Percentiles rank a stretch among this genome's conserved stretches.
Evolutionary conservation across 2,797 vertebrate genomes (phyloP).

Genomic region (Clarias laeviceps): DNA sequence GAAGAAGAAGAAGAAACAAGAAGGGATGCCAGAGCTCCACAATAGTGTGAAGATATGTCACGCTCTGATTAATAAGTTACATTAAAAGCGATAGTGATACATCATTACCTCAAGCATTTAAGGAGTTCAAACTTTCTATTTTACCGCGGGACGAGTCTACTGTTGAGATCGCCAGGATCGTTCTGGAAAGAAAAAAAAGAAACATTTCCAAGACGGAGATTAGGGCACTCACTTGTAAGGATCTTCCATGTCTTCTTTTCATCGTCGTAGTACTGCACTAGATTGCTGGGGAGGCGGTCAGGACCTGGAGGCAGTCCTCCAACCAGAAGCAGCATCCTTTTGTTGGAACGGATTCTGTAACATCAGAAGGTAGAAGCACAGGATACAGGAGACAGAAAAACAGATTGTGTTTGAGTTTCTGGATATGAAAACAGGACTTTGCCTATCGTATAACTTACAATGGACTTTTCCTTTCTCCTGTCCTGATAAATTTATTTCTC

Average conservation of each 20-base stretch:
- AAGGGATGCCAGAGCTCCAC: slow-evolving; percentile 75
- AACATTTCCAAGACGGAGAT: slow-evolving; percentile 53
- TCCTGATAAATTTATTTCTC: not conserved
- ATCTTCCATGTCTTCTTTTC: slow-evolving; percentile 99
- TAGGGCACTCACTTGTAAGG: slow-evolving; percentile 93
- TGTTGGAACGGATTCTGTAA: slow-evolving; percentile 99
- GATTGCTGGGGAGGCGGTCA: slow-evolving; percentile 98
- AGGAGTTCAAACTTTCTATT: slow-evolving; percentile 75
- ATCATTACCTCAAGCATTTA: slow-evolving; percentile 94
- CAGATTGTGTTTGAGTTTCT: not conserved
- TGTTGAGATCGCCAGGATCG: slow-evolving; percentile 68
- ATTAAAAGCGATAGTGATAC: slow-evolving; percentile 99
- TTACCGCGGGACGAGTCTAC: slow-evolving; percentile 66
- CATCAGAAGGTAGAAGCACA: slow-evolving; percentile 13
- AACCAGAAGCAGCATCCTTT: slow-evolving; percentile 96
- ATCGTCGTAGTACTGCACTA: slow-evolving; percentile 99
- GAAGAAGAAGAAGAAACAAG: slow-evolving; percentile 71
- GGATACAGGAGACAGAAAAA: not conserved
- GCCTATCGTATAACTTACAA: not conserved
- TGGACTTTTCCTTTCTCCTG: not conserved
- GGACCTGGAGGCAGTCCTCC: slow-evolving; percentile 98
- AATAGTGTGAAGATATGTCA: slow-evolving; percentile 90
- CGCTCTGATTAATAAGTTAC: slow-evolving; percentile 99
- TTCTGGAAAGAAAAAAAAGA: slow-evolving; percentile 64
- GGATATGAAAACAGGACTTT: not conserved